Base-by-base conservation (phyloP, 2,113 vertebrate species). In the Mesembrinibis cayennensis region DNA sequence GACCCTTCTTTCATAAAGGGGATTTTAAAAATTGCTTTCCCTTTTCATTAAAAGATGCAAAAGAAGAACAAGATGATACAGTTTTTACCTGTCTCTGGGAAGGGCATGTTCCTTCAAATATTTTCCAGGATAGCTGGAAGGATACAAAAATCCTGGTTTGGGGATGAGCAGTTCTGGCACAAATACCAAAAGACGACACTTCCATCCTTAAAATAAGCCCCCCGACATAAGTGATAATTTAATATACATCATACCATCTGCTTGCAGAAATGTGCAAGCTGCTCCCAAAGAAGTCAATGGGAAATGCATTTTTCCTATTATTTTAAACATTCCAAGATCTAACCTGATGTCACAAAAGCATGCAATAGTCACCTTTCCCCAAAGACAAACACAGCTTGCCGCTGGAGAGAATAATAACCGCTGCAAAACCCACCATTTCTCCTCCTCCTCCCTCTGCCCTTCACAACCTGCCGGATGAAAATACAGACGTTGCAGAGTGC, bases 181-280 rank as follows among this genome's bases (percentile, higher is more conserved):
- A 93, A 86, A 90, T 87, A 91, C 89, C 94, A 91, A 93, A 94
- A 96, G 91, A 95, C 82, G 79, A 97, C 96, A 96, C 91, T 95
- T 93, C 74, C 90, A 95, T 97, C 94, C 94, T 95, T 96, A 97
- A 96, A 95, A 97, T 96, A 96, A 96, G 94, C 94, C 94, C 96
- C 97, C 82, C 93, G 45, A 94, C 96, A 96, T 94, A 97, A 97
- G 96, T 96, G 96, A 96, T 96, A 97, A 97, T 96, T 96, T 97
- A 96, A 96, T 97, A 97, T 96, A 96, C 95, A 90, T 97, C 95
- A 90, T 93, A 49, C 96, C 96, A 97, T 97, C 97, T 97, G 96
- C 94, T 93, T 90, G 82, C 91, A 65, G 89, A 84, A 76, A 76
- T 92, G 52, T 87, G 89, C 97, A 96, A 91, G 82, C 95, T 96